Evolutionary conservation across 2,888 invertebrate species (phyloP).

Genomic region (Notodonta dromedarius): DNA sequence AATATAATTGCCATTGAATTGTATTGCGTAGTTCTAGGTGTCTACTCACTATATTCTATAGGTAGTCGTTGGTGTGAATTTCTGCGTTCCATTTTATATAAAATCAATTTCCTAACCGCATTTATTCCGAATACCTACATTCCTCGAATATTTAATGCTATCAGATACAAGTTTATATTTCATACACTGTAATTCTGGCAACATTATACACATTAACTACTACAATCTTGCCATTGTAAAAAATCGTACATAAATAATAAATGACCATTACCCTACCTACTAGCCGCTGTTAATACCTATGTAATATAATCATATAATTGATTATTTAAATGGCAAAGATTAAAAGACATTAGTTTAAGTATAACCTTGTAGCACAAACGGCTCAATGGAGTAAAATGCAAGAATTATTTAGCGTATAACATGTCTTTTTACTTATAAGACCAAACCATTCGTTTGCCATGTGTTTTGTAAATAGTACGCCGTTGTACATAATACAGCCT

Average conservation of each 20-base stretch:
- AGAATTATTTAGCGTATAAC: conserved; percentile 39
- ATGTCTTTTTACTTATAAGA: conserved; percentile 45
- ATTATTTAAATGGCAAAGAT: conserved; percentile 42
- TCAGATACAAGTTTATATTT: neutral
- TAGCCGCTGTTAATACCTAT: conserved; percentile 26
- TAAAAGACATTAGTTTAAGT: conserved; percentile 57
- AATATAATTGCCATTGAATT: conserved; percentile 45
- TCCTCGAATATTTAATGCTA: conserved; percentile 8
- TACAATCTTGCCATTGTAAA: conserved; percentile 4
- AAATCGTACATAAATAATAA: neutral
- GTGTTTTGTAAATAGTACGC: conserved; percentile 68
- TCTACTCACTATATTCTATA: conserved; percentile 15
- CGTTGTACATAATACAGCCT: conserved; percentile 57
- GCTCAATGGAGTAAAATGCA: conserved; percentile 58
- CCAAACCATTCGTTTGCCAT: conserved; percentile 78
- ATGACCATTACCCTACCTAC: conserved; percentile 7
- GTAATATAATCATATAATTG: conserved; percentile 24
- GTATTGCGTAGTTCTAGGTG: conserved; percentile 21
- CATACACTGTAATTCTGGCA: neutral
- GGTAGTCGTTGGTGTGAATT: conserved; percentile 8
- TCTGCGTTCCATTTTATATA: conserved; percentile 3
- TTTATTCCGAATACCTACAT: conserved; percentile 17
- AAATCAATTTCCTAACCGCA: conserved; percentile 13
- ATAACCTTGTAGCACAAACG: conserved; percentile 51
- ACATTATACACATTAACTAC: conserved; percentile 1